phyloP scores from a whole-genome alignment of 2,888 invertebrate species.

The Camponotus fellah region DNA sequence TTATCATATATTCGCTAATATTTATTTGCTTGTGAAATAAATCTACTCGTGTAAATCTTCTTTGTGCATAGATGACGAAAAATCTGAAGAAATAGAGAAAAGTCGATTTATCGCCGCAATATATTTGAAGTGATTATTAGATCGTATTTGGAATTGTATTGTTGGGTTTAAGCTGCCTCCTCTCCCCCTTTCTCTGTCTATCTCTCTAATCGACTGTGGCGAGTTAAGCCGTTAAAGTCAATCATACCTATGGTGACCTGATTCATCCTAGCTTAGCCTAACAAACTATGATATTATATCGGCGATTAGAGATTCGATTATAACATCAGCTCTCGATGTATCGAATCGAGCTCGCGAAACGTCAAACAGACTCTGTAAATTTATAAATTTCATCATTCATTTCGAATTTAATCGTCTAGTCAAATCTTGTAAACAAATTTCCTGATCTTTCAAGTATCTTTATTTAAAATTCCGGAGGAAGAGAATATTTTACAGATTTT shows the following conservation, averaged over 20 bases:
- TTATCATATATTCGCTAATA: not conserved
- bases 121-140: not conserved
- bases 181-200: too few species aligned
- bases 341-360: not conserved
- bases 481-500: too few species aligned
- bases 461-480: too few species aligned
- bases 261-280: constrained; percentile 45
- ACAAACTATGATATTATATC: constrained; percentile 43
- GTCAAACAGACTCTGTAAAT: constrained; percentile 6
- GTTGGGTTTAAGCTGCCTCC: not conserved
- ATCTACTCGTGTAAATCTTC: not conserved
- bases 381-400: constrained; percentile 25
- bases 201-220: constrained; percentile 4
- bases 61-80: not conserved
- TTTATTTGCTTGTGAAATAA: not conserved
- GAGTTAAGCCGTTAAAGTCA: constrained; percentile 43
- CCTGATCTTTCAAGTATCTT: too few species aligned
- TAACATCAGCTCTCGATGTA: constrained; percentile 10
- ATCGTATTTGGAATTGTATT: not conserved
- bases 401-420: constrained; percentile 8
- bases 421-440: too few species aligned
- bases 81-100: not conserved
- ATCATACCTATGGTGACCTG: constrained; percentile 38
- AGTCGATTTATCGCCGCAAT: not conserved
- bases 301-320: constrained; percentile 37